Evolutionary conservation across 2,113 vertebrate genomes (phyloP).

Genomic region (Myotis davidii): DNA sequence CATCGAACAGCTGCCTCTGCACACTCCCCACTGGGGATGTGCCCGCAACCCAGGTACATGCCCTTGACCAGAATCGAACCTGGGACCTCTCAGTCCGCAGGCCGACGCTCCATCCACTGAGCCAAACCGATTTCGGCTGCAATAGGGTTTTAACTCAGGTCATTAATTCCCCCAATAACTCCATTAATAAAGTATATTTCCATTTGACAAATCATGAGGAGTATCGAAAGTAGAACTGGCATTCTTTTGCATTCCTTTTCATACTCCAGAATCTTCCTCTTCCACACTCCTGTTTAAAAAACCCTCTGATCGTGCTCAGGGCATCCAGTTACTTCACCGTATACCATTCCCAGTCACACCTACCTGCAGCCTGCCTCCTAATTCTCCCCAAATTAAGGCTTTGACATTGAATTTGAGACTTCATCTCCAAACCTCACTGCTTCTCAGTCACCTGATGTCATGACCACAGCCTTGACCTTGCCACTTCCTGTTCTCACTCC

Average conservation of each 20-base stretch:
- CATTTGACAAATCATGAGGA: background rate
- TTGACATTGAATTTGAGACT: background rate
- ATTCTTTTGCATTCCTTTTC: background rate
- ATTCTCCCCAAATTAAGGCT: background rate
- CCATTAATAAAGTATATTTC: background rate
- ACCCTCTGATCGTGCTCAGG: background rate
- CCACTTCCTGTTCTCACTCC: background rate
- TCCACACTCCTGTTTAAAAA: background rate
- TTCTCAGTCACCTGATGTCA: background rate
- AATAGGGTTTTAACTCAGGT: background rate
- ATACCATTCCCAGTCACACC: background rate
- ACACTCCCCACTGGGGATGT: too few species aligned
- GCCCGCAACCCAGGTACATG: too few species aligned
- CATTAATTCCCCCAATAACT: background rate
- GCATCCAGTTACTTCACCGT: background rate
- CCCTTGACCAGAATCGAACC: too few species aligned
- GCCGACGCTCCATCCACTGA: too few species aligned
- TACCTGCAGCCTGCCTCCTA: background rate
- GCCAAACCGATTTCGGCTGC: too few species aligned
- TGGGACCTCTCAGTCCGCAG: too few species aligned
- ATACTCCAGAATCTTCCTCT: background rate
- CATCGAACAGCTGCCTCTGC: too few species aligned
- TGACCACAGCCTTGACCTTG: background rate
- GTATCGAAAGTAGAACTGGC: background rate
- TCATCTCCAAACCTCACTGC: too few species aligned